Percentiles rank a stretch among this genome's conserved stretches.
These are phyloP conservation scores for Siniperca scherzeri DNA, from an alignment of 2,797 vertebrate species.

Conservation along the genomic window DNA sequence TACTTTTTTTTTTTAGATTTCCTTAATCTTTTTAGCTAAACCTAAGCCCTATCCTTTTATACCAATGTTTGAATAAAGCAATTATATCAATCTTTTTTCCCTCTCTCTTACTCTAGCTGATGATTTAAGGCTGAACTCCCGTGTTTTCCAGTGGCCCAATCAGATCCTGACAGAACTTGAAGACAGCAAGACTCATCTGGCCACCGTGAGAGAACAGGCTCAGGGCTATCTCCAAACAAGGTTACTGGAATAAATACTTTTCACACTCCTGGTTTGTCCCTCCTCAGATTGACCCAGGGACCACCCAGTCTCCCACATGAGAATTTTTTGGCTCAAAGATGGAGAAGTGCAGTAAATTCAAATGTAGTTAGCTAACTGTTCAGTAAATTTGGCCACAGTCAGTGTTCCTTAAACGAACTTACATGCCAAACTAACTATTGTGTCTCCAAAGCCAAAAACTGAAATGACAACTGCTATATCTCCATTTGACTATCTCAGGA, in stretches of 20 bases:
- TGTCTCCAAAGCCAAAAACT: neutral
- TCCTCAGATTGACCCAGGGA: neutral
- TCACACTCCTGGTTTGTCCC: neutral
- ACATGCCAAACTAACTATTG: neutral
- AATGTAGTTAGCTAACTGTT: neutral
- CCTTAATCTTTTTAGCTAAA: neutral
- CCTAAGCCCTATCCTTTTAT: neutral
- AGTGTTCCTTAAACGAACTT: neutral
- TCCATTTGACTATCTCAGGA: constrained; percentile 75
- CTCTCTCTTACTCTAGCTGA: constrained; percentile 78
- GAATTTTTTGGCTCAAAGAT: neutral
- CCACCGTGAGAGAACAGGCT: constrained; percentile 74
- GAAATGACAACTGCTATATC: neutral
- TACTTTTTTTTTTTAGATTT: neutral
- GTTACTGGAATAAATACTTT: constrained; percentile 70
- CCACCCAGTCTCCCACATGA: neutral
- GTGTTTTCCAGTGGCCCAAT: constrained; percentile 90
- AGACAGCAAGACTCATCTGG: constrained; percentile 74
- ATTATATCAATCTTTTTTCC: neutral
- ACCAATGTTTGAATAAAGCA: neutral
- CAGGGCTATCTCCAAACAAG: constrained; percentile 85
- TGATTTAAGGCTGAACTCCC: constrained; percentile 90
- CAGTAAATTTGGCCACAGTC: neutral
- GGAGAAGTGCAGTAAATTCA: neutral
- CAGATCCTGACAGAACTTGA: constrained; percentile 87